Evolutionary conservation across 2,113 vertebrate species (phyloP).

Genomic region (Ammodramus savannarum): DNA sequence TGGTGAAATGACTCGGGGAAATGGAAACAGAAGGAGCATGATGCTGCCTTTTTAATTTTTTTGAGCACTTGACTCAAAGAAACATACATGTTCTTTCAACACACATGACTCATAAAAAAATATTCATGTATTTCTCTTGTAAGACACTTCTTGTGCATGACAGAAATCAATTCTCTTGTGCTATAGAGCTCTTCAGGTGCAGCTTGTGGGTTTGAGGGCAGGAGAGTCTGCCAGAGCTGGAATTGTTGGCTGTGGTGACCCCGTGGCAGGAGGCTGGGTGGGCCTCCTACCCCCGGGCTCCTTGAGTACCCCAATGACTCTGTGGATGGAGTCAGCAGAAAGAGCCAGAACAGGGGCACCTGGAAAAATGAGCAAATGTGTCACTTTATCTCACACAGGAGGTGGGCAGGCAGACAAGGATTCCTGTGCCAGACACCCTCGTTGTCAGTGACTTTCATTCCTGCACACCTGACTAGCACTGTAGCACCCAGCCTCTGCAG

Average conservation of each 20-base stretch:
- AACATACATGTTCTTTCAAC: not conserved
- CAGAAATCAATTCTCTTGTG: not conserved
- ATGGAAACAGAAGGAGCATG: not conserved
- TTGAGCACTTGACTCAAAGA: not conserved
- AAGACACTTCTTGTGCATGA: not conserved
- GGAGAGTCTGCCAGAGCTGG: not conserved
- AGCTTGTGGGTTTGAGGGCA: not conserved
- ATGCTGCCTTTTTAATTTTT: not conserved
- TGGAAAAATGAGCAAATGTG: not conserved
- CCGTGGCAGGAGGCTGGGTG: not conserved
- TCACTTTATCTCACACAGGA: not conserved
- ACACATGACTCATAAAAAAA: not conserved
- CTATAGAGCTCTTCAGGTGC: not conserved
- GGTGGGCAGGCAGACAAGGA: not conserved
- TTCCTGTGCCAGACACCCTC: not conserved
- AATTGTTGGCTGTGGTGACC: not conserved
- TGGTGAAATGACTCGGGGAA: not conserved
- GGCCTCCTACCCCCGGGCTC: not conserved
- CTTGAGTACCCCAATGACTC: rapidly evolving
- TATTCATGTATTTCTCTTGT: not conserved
- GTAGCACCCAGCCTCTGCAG: not conserved
- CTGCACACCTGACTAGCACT: not conserved
- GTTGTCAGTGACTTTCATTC: not conserved
- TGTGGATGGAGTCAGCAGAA: not conserved
- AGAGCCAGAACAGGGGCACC: not conserved